These are phyloP conservation scores for Caenorhabditis zanzibari DNA, from an alignment of 2,888 invertebrate species.

Conservation along the genomic window DNA sequence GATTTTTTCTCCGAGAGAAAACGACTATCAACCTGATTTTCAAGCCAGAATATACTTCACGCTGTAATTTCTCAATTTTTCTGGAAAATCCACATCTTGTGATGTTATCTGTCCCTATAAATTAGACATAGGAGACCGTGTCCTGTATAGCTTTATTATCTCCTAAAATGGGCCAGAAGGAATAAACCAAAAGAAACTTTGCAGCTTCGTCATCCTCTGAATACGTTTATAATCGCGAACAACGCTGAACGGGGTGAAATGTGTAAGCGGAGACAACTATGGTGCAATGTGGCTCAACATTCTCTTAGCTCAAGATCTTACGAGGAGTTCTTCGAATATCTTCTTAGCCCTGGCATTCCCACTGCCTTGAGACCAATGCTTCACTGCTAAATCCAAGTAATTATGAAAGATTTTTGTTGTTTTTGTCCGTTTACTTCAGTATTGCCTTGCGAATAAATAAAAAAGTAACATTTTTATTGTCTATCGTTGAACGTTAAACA, in stretches of 20 bases:
- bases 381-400: constrained; percentile 45
- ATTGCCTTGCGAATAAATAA: constrained; percentile 52
- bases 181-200: constrained; percentile 30
- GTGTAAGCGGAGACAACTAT: constrained; percentile 30
- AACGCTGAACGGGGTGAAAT: constrained; percentile 46
- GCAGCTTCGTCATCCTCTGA: constrained; percentile 40
- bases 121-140: not conserved
- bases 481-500: too few relatives aligned
- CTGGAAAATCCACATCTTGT: too few relatives aligned
- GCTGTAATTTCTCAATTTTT: too few relatives aligned
- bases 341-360: constrained; percentile 51
- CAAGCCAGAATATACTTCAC: too few relatives aligned
- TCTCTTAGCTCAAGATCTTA: not conserved
- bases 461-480: too few relatives aligned
- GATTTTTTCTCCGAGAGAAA: too few relatives aligned
- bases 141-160: too few relatives aligned
- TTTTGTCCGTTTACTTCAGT: constrained; percentile 43
- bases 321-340: constrained; percentile 14
- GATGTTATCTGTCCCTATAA: too few relatives aligned
- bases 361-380: constrained; percentile 41
- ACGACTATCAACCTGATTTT: too few relatives aligned
- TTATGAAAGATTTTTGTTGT: constrained; percentile 10
- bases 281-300: constrained; percentile 34
- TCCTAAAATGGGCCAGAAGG: constrained; percentile 5
- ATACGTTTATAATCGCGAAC: constrained; percentile 44